A percentile compares a stretch with the other conserved stretches of the same genome.
phyloP scores from a whole-genome alignment of 1,140 invertebrate species.

The Nautilus pompilius region DNA sequence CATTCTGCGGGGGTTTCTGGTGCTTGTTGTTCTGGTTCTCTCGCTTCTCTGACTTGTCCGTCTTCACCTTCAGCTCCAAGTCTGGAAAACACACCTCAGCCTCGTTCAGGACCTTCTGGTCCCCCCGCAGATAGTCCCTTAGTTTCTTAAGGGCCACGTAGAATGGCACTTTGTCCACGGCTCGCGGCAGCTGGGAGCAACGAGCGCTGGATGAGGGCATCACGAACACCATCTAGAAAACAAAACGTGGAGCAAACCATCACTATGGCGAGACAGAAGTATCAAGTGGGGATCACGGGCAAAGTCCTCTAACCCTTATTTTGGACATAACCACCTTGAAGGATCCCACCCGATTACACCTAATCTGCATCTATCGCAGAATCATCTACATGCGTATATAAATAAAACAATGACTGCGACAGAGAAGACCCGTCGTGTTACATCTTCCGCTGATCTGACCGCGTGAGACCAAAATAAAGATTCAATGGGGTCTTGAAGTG shows the following conservation, averaged over 20 bases:
- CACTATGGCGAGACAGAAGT: neutral
- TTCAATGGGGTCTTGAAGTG: too few species aligned
- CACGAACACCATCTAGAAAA: slow-evolving; percentile 88
- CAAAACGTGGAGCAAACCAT: slow-evolving; percentile 13
- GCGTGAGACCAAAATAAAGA: too few species aligned
- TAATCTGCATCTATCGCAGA: too few species aligned
- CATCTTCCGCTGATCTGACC: too few species aligned
- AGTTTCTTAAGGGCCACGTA: slow-evolving; percentile 93
- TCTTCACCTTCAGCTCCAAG: slow-evolving; percentile 44
- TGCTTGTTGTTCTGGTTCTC: slow-evolving; percentile 1
- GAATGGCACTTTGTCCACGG: slow-evolving; percentile 95
- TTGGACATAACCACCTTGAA: too few species aligned
- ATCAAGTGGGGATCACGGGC: too few species aligned
- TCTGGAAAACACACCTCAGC: slow-evolving; percentile 83
- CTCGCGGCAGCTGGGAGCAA: slow-evolving; percentile 90
- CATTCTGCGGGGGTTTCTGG: neutral
- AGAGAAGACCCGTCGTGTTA: too few species aligned
- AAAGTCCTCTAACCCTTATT: too few species aligned
- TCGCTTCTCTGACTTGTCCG: slow-evolving; percentile 35
- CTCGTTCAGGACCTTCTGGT: slow-evolving; percentile 82
- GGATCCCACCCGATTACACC: too few species aligned
- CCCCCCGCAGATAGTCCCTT: slow-evolving; percentile 88
- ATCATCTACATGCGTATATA: too few species aligned
- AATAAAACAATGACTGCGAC: too few species aligned
- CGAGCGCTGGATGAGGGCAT: slow-evolving; percentile 97